phyloP scores from a whole-genome alignment of 2,797 vertebrate species.

The Hirundo rustica region DNA sequence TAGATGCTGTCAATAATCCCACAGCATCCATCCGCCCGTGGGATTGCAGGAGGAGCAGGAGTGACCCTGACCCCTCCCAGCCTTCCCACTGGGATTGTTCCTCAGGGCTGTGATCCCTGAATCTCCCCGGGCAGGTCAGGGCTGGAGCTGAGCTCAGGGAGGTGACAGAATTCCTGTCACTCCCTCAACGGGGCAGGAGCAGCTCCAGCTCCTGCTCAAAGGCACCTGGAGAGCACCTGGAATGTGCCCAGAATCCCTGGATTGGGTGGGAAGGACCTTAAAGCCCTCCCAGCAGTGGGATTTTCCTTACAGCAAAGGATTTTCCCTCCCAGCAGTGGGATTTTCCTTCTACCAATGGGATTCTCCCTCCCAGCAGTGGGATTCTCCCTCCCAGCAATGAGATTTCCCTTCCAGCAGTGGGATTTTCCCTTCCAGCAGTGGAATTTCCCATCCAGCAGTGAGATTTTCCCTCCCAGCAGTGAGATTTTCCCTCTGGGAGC shows the following conservation, averaged over 20 bases:
- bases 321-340: fast-evolving
- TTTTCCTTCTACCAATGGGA: background rate
- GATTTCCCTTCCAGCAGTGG: fast-evolving
- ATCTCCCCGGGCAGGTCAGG: too few relatives aligned
- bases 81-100: background rate
- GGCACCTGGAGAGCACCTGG: background rate
- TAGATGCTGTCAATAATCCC: fast-evolving
- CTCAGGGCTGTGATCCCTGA: too few relatives aligned
- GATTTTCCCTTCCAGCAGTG: fast-evolving
- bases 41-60: background rate
- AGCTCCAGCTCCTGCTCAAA: background rate
- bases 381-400: background rate
- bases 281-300: background rate
- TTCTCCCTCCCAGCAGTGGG: background rate
- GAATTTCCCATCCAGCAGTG: fast-evolving
- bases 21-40: too few relatives aligned
- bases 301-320: background rate
- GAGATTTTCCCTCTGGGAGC: background rate
- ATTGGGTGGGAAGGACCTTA: background rate
- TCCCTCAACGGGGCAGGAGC: background rate
- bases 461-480: fast-evolving
- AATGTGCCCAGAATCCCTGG: background rate
- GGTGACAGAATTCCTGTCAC: background rate
- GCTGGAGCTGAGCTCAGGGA: background rate
- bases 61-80: background rate